Evolutionary conservation across 2,888 invertebrate genomes (phyloP), one percentile per base, ranked within the genome.

Genomic region (Agonum fuliginosum): DNA sequence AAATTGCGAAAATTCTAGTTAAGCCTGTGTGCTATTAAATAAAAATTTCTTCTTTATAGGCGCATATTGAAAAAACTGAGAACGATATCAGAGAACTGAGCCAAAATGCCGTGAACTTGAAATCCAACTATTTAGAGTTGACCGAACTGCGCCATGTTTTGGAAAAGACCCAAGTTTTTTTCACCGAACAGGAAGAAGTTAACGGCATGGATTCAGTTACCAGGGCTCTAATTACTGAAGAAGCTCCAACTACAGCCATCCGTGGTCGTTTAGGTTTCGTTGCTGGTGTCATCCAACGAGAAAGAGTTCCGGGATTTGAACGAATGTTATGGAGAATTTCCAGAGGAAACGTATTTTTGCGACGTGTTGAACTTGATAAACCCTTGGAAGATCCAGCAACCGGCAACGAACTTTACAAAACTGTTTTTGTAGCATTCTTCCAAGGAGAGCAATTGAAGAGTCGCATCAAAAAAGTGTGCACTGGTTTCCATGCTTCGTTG

Each of bases 61-160:
- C 95, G 0, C 96, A 97, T 82, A 91, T 98, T 85, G 98, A 99
- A 87, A 97, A 97, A 88, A 94, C 97, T 19, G 98, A 99, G 87
- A 95, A 95, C 81, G 98, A 99, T 87, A 93, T 99, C 81, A 90
- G 95, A 72, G 98, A 98, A 87, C 90, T 99, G 80, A 96, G 97
- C 78, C 94, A 95, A 84, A 98, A 97, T 86, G 96, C 96, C 5
- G 94, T 97, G 78, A 97, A 95, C 84, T 86, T 98, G 83, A 96
- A 97, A 87, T 94, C 94, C 81, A 98, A 98, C 87, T 97, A 90
- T 85, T 88, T 96, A 81, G 98, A 98, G 86, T 89, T 99, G 83
- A 95, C 94, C 0, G 98, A 99, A 87, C 87, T 99, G 82, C 93
- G 91, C 81, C 95, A 96, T 84, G 97, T 99, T 41, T 89, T 99